Base-by-base conservation (phyloP, 2,797 vertebrate species). In the Botia kubotai region DNA sequence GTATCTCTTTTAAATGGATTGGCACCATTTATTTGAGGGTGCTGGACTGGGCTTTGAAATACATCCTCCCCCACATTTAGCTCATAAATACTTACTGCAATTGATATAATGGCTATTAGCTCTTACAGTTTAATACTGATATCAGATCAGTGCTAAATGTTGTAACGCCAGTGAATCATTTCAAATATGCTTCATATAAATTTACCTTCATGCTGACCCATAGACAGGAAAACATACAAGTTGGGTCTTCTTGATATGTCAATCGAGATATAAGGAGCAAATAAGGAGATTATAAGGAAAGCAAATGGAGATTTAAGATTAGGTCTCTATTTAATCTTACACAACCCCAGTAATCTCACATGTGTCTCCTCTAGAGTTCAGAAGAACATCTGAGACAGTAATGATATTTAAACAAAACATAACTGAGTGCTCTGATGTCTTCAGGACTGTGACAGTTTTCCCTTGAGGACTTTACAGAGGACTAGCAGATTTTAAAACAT, bases 21-120 rank as follows among this genome's bases (percentile, higher is more conserved):
- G 66, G 60, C 66, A 82, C 81, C 74, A 82, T 83, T 83, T 82
- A 85, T 81, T 50, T 74, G 67, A 80, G 82, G 77, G 79, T 77
- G 72, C 50, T 53, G 50, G 72, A 77, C 76, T 58, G 68, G 55
- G 80, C 72, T 83, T 75, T 77, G 55, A 74, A 79, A 83, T 75
- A 60, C 79, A 84, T 76, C 79, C 81, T 74, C 83, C 83, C 76
- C 86, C 86, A 77, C 83, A 75, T 77, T 58, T 67, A 67, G 36
- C 75, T 73, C 62, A 58, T 57, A 85, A 87, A 83, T 81, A 82
- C 84, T 79, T 84, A n/a, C 72, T 86, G 86, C 86, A 83, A 86
- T 73, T 84, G 86, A 87, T 86, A 87, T 87, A 82, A 87, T 87
- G 72, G 71, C 63, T 75, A 80, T 83, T 87, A 82, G 66, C 57